Conservation (phyloP, 2,888 invertebrate species). For the Lepidonotus clava region DNA sequence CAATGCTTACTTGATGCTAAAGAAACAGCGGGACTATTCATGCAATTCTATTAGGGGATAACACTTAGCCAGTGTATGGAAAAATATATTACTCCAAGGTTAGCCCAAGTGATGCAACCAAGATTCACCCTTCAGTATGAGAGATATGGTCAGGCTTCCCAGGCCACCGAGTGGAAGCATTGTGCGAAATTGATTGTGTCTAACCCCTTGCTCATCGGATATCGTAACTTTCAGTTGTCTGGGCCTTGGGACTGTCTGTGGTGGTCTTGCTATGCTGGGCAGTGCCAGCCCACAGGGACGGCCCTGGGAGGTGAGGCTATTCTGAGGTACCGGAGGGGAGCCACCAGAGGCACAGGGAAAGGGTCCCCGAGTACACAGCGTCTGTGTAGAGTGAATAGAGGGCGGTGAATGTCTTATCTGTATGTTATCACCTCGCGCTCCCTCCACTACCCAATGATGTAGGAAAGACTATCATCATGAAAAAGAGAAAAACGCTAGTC, state of each 20-base stretch:
- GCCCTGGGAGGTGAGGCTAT: background rate
- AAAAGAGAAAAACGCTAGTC: too few species aligned
- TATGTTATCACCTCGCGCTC: slow-evolving; percentile 25
- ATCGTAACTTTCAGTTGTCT: background rate
- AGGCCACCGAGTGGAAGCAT: background rate
- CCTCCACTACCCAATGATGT: too few species aligned
- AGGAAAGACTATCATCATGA: too few species aligned
- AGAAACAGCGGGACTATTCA: too few species aligned
- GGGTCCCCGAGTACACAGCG: background rate
- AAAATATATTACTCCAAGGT: too few species aligned
- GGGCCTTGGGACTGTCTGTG: background rate
- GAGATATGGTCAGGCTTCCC: too few species aligned
- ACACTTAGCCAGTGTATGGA: too few species aligned
- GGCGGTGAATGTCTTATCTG: background rate
- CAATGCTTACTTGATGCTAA: too few species aligned
- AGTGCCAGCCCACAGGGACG: background rate
- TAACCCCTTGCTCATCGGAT: background rate
- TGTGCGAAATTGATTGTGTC: background rate
- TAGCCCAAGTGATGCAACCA: too few species aligned
- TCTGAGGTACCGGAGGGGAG: background rate
- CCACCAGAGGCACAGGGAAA: background rate
- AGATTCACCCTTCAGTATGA: too few species aligned
- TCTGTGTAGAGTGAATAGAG: background rate
- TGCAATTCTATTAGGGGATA: too few species aligned
- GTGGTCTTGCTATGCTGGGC: background rate